A percentile compares a stretch with the other conserved stretches of the same genome.
These are phyloP conservation scores for Chromoteleia sp. DNA, from an alignment of 2,888 invertebrate species.

Conservation along the genomic window DNA sequence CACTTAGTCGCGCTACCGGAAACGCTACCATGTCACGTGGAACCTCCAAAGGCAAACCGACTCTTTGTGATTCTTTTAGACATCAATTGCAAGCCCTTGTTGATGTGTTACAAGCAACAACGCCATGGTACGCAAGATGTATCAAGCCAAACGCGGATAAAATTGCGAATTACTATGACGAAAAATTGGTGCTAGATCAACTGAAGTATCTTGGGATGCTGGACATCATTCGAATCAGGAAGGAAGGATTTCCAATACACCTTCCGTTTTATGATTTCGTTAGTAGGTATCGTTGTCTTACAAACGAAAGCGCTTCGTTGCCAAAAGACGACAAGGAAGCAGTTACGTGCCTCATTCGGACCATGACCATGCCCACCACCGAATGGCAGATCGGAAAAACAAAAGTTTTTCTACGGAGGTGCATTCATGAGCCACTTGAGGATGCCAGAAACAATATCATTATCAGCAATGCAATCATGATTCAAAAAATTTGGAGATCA, in stretches of 20 bases:
- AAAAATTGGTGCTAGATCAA: conserved; percentile 93
- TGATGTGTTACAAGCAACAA: conserved; percentile 94
- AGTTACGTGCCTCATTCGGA: conserved; percentile 86
- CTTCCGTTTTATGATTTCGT: conserved; percentile 91
- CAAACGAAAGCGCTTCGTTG: conserved; percentile 76
- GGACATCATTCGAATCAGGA: conserved; percentile 95
- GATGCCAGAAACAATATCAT: conserved; percentile 90
- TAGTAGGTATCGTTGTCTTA: conserved; percentile 91
- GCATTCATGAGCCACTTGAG: conserved; percentile 94
- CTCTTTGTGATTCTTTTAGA: conserved; percentile 95
- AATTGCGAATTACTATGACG: conserved; percentile 91
- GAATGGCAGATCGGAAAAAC: conserved; percentile 96
- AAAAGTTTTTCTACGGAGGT: conserved; percentile 93
- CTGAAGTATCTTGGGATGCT: conserved; percentile 96
- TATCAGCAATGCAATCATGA: conserved; percentile 89
- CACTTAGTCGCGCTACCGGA: conserved; percentile 79
- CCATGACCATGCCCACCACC: conserved; percentile 88
- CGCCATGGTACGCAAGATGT: conserved; percentile 96
- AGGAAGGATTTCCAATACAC: conserved; percentile 96
- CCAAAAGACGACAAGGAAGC: conserved; percentile 83
- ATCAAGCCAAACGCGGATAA: conserved; percentile 96
- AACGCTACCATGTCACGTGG: conserved; percentile 89
- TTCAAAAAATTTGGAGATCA: conserved; percentile 91
- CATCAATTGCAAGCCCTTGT: conserved; percentile 95
- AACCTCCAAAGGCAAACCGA: conserved; percentile 95